A percentile compares a stretch with the other conserved stretches of the same genome.
Evolutionary conservation across 2,113 vertebrate species (phyloP).

Genomic region (Vulpes vulpes): DNA sequence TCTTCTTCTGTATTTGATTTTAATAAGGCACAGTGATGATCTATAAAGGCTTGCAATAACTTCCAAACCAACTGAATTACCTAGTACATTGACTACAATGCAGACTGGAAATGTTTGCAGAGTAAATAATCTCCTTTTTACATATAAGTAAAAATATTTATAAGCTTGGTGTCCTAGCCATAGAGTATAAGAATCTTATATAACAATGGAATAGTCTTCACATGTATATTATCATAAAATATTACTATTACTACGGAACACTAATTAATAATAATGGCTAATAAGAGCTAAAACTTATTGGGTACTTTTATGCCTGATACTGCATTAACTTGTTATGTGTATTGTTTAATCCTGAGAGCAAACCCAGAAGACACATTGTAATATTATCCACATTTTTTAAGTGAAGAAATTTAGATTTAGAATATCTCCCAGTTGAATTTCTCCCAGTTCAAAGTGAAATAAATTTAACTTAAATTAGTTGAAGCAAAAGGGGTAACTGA

Average conservation of each 20-base stretch:
- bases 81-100: neutral
- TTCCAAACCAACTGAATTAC: constrained; percentile 44
- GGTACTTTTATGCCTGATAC: neutral
- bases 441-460: constrained; percentile 20
- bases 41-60: constrained; percentile 48
- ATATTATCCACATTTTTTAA: neutral
- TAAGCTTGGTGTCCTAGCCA: neutral
- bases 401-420: constrained; percentile 15
- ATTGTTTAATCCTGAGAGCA: constrained; percentile 21
- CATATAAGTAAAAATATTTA: constrained; percentile 42
- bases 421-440: neutral
- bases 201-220: neutral
- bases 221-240: constrained; percentile 4
- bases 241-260: neutral
- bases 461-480: constrained; percentile 25
- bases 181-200: neutral
- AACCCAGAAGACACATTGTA: neutral
- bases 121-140: constrained; percentile 44
- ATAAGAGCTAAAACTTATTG: neutral
- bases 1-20: constrained; percentile 56
- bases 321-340: neutral
- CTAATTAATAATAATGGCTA: neutral
- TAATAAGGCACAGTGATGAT: constrained; percentile 18
- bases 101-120: constrained; percentile 50
- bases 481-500: neutral